phyloP scores from a whole-genome alignment of 2,888 invertebrate species.

The Chymomyza amoena region DNA sequence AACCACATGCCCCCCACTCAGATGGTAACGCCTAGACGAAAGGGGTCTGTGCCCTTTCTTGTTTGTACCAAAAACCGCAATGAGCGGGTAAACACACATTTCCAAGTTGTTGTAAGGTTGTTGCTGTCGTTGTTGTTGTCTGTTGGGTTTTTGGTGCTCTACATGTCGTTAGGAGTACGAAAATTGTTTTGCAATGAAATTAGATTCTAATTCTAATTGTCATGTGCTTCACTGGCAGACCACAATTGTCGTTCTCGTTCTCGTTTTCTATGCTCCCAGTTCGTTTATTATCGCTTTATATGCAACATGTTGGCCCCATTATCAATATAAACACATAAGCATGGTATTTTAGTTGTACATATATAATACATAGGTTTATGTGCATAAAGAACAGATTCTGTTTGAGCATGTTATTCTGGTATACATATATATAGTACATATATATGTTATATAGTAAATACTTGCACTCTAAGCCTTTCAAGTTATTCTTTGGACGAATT shows the following conservation, averaged over 20 bases:
- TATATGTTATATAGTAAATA: not conserved
- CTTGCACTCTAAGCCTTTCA: not conserved
- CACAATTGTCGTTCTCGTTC: constrained; percentile 7
- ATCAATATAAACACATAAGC: not conserved
- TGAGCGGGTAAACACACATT: constrained; percentile 49
- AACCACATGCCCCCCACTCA: not conserved
- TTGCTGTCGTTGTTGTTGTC: constrained; percentile 21
- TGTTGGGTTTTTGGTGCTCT: constrained; percentile 7
- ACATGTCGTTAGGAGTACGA: constrained; percentile 51
- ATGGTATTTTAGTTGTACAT: not conserved
- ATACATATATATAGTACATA: not conserved
- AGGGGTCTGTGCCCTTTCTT: not conserved
- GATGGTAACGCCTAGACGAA: not conserved
- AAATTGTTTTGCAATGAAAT: constrained; percentile 68
- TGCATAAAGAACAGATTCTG: not conserved
- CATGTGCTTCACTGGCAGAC: constrained; percentile 31
- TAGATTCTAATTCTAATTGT: constrained; percentile 62
- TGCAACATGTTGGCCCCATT: constrained; percentile 1
- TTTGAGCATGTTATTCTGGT: not conserved
- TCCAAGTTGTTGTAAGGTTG: constrained; percentile 50
- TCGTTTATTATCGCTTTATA: not conserved
- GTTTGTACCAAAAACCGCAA: constrained; percentile 41
- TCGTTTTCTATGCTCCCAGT: not conserved
- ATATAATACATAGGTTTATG: not conserved
- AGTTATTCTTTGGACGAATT: constrained; percentile 28